A percentile compares a stretch with the other conserved stretches of the same genome.
Evolutionary conservation across 1,140 invertebrate species (phyloP).

Genomic region (Zaprionus taronus): DNA sequence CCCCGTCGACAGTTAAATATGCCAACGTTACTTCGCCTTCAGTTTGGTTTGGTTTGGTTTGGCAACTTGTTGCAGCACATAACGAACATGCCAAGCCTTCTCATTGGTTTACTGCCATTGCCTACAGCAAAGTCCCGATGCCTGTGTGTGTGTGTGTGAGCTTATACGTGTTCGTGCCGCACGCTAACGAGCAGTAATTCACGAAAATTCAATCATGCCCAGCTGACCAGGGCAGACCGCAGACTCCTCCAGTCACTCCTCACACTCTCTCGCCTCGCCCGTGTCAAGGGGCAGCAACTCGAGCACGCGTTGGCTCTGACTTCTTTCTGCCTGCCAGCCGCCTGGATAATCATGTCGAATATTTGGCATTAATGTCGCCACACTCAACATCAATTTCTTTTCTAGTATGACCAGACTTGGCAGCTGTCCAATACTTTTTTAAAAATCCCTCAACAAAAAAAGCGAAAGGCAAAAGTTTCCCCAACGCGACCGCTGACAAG

Average conservation of each 20-base stretch:
- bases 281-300: conserved; percentile 34
- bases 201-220: conserved; percentile 79
- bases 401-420: conserved; percentile 38
- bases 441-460: conserved; percentile 36
- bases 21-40: conserved; percentile 15
- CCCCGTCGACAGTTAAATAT: conserved; percentile 18
- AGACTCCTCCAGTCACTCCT: conserved; percentile 6
- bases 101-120: conserved; percentile 49
- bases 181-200: conserved; percentile 82
- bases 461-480: conserved; percentile 38
- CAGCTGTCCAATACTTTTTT: conserved; percentile 61
- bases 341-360: conserved; percentile 63
- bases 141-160: conserved; percentile 37
- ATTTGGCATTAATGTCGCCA: conserved; percentile 68
- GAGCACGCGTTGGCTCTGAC: conserved; percentile 31
- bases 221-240: conserved; percentile 44
- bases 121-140: conserved; percentile 58
- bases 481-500: conserved; percentile 61
- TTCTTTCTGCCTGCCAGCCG: conserved; percentile 30
- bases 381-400: conserved; percentile 58
- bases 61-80: conserved; percentile 76
- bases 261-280: background rate
- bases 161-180: conserved; percentile 62
- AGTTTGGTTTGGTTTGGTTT: conserved; percentile 47
- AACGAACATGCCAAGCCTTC: conserved; percentile 59